These are phyloP conservation scores for Vulpes lagopus DNA, from an alignment of 2,113 vertebrate species.

Conservation along the genomic window DNA sequence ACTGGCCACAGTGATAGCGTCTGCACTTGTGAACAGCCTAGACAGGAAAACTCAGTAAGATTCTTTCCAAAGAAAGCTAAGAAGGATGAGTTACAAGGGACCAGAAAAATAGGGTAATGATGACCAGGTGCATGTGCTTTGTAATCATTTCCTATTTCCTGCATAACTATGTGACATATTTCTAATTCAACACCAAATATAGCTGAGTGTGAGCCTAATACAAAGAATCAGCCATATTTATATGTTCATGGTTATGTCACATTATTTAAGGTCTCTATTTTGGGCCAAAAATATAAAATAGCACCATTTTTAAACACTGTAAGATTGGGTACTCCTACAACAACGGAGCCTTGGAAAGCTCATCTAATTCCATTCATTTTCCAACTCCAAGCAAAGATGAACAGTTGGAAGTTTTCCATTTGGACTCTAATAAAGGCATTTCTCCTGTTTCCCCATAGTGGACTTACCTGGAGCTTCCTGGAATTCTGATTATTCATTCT, in stretches of 20 bases:
- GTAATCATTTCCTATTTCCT: background rate
- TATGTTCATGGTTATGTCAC: background rate
- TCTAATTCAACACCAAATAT: background rate
- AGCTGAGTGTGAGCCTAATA: background rate
- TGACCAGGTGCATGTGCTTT: background rate
- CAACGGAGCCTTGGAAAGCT: background rate
- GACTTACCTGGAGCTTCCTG: background rate
- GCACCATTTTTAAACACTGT: background rate
- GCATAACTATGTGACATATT: background rate
- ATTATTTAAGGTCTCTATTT: background rate
- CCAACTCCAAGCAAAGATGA: background rate
- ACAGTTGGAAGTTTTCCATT: background rate
- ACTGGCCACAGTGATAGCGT: background rate
- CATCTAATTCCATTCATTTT: background rate
- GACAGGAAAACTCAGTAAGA: background rate
- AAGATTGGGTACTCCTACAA: background rate
- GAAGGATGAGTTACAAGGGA: background rate
- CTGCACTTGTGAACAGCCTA: background rate
- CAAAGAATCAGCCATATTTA: background rate
- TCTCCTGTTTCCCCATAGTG: background rate
- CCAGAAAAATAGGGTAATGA: background rate
- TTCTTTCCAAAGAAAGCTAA: background rate
- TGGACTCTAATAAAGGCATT: background rate
- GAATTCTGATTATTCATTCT: background rate
- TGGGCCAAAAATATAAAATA: background rate